Base-by-base conservation (phyloP, 2,888 invertebrate genomes). In the Caenorhabditis sinica region DNA sequence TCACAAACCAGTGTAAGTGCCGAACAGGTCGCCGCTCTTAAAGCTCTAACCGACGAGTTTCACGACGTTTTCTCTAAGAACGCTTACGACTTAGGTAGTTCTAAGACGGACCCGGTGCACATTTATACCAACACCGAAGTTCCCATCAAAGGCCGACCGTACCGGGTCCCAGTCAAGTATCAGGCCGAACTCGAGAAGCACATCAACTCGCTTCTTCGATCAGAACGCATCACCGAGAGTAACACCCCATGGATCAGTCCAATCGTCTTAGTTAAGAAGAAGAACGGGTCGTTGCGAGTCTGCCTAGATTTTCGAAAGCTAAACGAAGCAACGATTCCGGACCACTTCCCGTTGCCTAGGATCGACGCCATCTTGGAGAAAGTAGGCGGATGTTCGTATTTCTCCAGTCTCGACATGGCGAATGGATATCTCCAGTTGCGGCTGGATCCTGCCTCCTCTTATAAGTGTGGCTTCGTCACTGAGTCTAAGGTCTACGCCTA, bases 161-260 rank as follows among this genome's bases (percentile, higher is more conserved):
- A 76, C n/a, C 51, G 88, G 6, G 66, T 75, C 1, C 89, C 89
- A 20, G 61, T 60, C 1, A 84, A 83, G 36, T 86, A 69, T 56
- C 73, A 81, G 36, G 65, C 76, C 4, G 86, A 89, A 43, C 69
- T 89, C 1, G 81, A 89, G 28, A 58, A 81, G 30, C 87, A 89
- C 69, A 86, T 89, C n/a, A 77, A 89, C 13, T 25, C 71, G 13
- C 71, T 89, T 4, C 8, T 85, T 0, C 25, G 63, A 43, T 72
- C 85, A 0, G 88, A 86, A 15, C 36, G 82, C 1, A 74, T 89
- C 43, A 65, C 76, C 0, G 84, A 88, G 30, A 72, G 82, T 3
- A 80, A 89, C 72, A 88, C 89, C 1, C 89, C 87, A 2, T 89
- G 89, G 89, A 81, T 77, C n/a, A 51, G 63, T n/a, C 65, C 72